Base-by-base conservation (phyloP, 2,888 invertebrate genomes). In the Cerastis rubricosa region DNA sequence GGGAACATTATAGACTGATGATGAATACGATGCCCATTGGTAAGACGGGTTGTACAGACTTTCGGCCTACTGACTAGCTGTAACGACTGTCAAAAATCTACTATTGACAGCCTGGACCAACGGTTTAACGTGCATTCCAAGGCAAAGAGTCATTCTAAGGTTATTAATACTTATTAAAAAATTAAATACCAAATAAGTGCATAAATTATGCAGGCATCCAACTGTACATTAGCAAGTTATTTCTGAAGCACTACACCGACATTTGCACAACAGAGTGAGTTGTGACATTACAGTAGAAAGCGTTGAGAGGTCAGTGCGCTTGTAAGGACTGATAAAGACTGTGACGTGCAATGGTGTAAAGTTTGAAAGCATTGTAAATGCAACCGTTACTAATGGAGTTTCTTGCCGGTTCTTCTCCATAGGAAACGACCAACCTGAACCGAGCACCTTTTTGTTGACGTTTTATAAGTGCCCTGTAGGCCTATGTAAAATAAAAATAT, bases 311-410 rank as follows among this genome's bases (percentile, higher is more conserved):
- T 77, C 65, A 80, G 54, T 35, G 65, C 14, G 22, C 47, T 54
- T 17, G 0, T 35, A 47, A 66, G 77, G 17, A 47, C 80, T 66
- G 76, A 76, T 82, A 82, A 76, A 40, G 22, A n/a, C 35, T 12
- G 40, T 71, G 25, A 29, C 45, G 25, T 54, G 14, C 11, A 29
- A 8, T 29, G 40, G 43, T n/a, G 11, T 57, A 45, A 49, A 49
- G 29, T 19, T 54, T 19, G 35, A 43, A 25, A 43, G 19, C 29
- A 43, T 57, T 17, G 35, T 17, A 0, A 51, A 68, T 79, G 35
- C 17, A 17, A 45, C 14, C 14, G n/a, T 67, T 40, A 47, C 17
- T 54, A n/a, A 45, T 19, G 17, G n/a, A n/a, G n/a, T n/a, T n/a
- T n/a, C n/a, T n/a, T n/a, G n/a, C n/a, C n/a, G n/a, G n/a, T n/a